These are phyloP conservation scores for Colius striatus DNA, from an alignment of 2,113 vertebrate genomes.

Conservation along the genomic window DNA sequence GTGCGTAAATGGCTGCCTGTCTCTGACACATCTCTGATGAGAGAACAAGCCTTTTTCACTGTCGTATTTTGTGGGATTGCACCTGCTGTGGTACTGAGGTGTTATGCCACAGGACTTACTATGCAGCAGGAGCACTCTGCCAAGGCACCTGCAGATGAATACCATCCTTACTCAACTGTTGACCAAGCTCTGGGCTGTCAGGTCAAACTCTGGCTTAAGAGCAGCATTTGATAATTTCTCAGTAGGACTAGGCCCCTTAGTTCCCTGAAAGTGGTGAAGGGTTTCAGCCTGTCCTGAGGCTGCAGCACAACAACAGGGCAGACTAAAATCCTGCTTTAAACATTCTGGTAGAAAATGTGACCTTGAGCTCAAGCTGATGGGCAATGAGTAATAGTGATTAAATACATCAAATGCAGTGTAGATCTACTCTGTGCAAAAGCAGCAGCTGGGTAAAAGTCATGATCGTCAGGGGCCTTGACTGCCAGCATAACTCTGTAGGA, in stretches of 20 bases:
- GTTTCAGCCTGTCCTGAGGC: background rate
- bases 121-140: background rate
- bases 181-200: background rate
- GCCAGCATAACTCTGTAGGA: background rate
- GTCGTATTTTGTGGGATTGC: background rate
- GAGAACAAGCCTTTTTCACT: background rate
- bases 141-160: background rate
- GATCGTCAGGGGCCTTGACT: background rate
- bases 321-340: background rate
- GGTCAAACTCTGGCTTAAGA: background rate
- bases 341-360: fast-evolving
- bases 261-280: background rate
- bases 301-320: background rate
- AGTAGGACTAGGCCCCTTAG: too few relatives aligned
- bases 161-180: background rate
- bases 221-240: background rate
- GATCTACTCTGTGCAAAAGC: background rate
- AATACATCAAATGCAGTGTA: background rate
- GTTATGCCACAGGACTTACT: background rate
- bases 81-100: background rate
- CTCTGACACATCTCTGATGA: background rate
- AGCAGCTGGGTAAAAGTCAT: fast-evolving
- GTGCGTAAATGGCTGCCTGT: background rate
- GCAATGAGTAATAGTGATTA: background rate
- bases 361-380: background rate